These are phyloP conservation scores for Lycocerus yunnanus DNA, from an alignment of 2,888 invertebrate species.

Conservation along the genomic window DNA sequence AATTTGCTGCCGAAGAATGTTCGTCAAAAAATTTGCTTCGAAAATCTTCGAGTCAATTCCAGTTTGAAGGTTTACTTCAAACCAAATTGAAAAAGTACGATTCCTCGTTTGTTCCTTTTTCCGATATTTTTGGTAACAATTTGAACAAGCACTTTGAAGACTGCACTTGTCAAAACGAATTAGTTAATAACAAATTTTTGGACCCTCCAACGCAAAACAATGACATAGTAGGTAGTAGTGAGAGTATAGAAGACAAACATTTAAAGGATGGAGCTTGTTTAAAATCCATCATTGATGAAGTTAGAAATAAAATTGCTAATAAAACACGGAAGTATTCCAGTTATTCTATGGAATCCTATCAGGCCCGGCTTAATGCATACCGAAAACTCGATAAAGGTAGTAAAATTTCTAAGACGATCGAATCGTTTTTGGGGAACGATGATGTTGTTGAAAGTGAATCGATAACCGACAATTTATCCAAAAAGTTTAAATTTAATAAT, in stretches of 20 bases:
- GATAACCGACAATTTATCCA: background rate
- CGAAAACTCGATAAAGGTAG: background rate
- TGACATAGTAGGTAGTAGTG: background rate
- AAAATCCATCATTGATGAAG: conserved; percentile 45
- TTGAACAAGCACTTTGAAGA: conserved; percentile 32
- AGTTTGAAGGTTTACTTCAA: background rate
- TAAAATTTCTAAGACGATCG: background rate
- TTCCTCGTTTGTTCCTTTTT: background rate
- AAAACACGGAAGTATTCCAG: conserved; percentile 26
- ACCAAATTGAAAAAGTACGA: background rate
- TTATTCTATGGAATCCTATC: background rate
- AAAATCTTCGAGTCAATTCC: background rate
- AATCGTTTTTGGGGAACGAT: background rate
- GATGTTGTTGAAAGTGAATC: background rate
- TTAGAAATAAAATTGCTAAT: conserved; percentile 39
- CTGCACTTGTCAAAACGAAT: conserved; percentile 29
- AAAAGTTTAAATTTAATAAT: background rate
- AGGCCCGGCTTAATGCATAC: background rate
- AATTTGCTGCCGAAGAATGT: background rate
- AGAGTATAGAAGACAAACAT: background rate
- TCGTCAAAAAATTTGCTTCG: background rate
- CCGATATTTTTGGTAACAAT: background rate
- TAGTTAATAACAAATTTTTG: background rate
- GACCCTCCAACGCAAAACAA: background rate
- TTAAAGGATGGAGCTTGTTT: conserved; percentile 34